These are phyloP conservation scores for Chloroceryle amazona DNA, from an alignment of 2,797 vertebrate species.

Conservation along the genomic window DNA sequence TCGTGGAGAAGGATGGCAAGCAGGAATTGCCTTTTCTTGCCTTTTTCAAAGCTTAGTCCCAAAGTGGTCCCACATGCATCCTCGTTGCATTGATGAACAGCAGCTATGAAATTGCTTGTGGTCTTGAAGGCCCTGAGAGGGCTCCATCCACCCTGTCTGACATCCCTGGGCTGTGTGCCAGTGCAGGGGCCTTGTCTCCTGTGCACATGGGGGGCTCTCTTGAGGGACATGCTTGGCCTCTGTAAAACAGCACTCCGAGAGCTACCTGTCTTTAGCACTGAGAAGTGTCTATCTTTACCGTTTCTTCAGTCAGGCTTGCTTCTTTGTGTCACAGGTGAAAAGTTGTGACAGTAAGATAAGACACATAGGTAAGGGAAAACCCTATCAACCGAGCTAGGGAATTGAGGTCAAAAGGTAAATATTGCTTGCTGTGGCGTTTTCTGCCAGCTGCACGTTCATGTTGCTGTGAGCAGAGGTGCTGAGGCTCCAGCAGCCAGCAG, in stretches of 20 bases:
- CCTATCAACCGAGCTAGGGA: neutral
- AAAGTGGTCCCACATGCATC: neutral
- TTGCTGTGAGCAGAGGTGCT: neutral
- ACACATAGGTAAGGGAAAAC: neutral
- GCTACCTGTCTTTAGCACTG: neutral
- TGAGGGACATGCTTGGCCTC: rapidly evolving
- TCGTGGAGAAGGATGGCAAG: rapidly evolving
- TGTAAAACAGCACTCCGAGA: neutral
- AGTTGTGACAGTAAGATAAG: neutral
- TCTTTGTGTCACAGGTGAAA: neutral
- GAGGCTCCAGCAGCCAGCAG: neutral
- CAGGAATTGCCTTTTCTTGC: neutral
- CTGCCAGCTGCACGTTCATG: neutral
- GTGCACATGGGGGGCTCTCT: neutral
- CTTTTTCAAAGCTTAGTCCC: neutral
- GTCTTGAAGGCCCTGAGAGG: neutral
- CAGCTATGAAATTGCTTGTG: neutral
- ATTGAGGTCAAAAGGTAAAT: neutral
- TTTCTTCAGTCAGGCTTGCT: neutral
- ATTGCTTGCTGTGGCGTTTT: neutral
- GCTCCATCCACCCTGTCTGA: neutral
- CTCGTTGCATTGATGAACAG: neutral
- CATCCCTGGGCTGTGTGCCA: neutral
- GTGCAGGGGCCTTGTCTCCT: neutral
- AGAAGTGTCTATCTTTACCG: neutral